Percentiles rank a stretch among this genome's conserved stretches.
Evolutionary conservation across 2,888 invertebrate species (phyloP).

Genomic region (Napeogenes sylphis): DNA sequence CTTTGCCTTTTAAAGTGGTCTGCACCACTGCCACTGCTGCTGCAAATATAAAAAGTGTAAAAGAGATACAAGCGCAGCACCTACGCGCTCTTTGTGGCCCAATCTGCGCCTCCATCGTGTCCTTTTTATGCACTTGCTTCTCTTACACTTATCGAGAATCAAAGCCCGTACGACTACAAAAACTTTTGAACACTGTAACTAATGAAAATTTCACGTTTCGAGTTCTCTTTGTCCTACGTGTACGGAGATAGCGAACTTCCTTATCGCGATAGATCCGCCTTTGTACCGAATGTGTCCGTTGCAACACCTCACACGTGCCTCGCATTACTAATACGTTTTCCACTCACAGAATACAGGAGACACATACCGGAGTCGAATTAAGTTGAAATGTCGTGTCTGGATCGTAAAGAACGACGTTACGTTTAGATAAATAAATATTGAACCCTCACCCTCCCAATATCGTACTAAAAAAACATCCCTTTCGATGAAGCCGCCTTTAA

Average conservation of each 20-base stretch:
- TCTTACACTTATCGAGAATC: slow-evolving; percentile 74
- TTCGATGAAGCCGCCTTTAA: slow-evolving; percentile 76
- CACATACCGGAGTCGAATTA: slow-evolving; percentile 59
- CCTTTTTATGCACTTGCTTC: slow-evolving; percentile 70
- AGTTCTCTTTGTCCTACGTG: slow-evolving; percentile 62
- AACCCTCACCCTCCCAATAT: slow-evolving; percentile 75
- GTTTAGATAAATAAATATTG: slow-evolving; percentile 76
- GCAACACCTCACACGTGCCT: slow-evolving; percentile 58
- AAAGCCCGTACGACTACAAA: slow-evolving; percentile 62
- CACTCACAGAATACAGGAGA: slow-evolving; percentile 43
- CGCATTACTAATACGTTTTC: slow-evolving; percentile 63
- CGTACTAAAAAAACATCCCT: slow-evolving; percentile 77
- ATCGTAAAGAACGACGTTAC: slow-evolving; percentile 66
- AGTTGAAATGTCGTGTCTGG: slow-evolving; percentile 58
- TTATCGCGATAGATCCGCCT: slow-evolving; percentile 66
- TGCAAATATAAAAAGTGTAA: slow-evolving; percentile 75
- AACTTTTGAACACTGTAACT: slow-evolving; percentile 69
- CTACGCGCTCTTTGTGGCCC: slow-evolving; percentile 77
- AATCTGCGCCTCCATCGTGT: slow-evolving; percentile 72
- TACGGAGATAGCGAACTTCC: slow-evolving; percentile 61
- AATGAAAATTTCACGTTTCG: slow-evolving; percentile 75
- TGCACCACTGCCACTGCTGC: slow-evolving; percentile 73
- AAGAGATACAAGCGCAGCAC: slow-evolving; percentile 67
- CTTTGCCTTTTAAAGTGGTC: slow-evolving; percentile 76
- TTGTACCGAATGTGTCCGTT: slow-evolving; percentile 57